Percentiles rank a stretch among this genome's conserved stretches.
These are phyloP conservation scores for Drepana falcataria DNA, from an alignment of 2,888 invertebrate genomes.

Conservation along the genomic window DNA sequence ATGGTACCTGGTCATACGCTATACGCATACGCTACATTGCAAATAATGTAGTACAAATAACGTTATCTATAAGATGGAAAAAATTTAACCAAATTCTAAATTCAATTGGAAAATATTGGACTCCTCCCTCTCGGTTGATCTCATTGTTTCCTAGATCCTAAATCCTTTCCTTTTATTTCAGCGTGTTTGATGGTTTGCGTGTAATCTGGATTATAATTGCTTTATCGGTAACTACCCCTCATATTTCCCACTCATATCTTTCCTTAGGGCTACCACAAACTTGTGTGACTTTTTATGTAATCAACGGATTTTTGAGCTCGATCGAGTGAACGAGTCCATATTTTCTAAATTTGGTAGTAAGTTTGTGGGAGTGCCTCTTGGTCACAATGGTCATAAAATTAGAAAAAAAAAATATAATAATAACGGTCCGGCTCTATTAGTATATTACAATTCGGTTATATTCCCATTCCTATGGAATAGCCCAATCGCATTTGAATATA, in stretches of 20 bases:
- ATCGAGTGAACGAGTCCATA: conserved; percentile 57
- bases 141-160: conserved; percentile 24
- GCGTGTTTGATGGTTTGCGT: conserved; percentile 78
- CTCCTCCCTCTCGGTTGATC: conserved; percentile 51
- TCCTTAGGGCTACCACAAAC: conserved; percentile 62
- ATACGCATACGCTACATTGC: no score
- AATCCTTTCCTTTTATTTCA: conserved; percentile 59
- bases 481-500: no score
- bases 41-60: no score
- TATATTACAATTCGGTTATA: background rate
- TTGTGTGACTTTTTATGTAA: conserved; percentile 17
- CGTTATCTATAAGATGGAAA: no score
- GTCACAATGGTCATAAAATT: background rate
- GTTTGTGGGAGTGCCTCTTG: conserved; percentile 61
- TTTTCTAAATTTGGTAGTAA: conserved; percentile 33
- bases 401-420: background rate
- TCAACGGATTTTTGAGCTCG: conserved; percentile 32
- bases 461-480: no score
- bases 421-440: background rate
- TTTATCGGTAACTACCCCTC: conserved; percentile 69
- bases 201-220: conserved; percentile 65
- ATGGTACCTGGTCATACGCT: no score
- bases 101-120: conserved; percentile 56
- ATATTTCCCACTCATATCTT: conserved; percentile 27
- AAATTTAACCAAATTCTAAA: conserved; percentile 41